Percentiles rank a stretch among this genome's conserved stretches.
Conservation (phyloP, 2,888 invertebrate species). For the Neoaliturus tenellus region DNA sequence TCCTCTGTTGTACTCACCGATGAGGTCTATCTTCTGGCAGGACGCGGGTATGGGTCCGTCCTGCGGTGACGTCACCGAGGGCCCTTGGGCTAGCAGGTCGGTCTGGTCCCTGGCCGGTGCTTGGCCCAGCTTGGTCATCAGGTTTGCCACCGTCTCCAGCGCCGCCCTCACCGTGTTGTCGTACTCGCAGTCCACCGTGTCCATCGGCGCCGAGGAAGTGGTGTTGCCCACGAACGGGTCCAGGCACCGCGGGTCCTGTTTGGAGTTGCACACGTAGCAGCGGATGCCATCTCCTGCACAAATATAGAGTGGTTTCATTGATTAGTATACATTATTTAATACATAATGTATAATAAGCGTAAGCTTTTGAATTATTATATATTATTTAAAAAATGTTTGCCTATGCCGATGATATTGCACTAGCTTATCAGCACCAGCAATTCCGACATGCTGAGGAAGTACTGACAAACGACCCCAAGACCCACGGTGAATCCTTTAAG, state of each 20-base stretch:
- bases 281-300: slow-evolving; percentile 73
- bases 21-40: slow-evolving; percentile 71
- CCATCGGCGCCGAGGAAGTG: slow-evolving; percentile 68
- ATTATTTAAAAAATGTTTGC: too few relatives aligned
- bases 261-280: slow-evolving; percentile 76
- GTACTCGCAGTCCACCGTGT: slow-evolving; percentile 59
- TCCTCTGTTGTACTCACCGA: slow-evolving; percentile 56
- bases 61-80: slow-evolving; percentile 25
- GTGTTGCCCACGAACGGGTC: slow-evolving; percentile 73
- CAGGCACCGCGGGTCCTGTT: slow-evolving; percentile 74
- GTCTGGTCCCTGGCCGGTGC: slow-evolving; percentile 56
- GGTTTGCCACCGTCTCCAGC: slow-evolving; percentile 59
- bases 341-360: too few relatives aligned
- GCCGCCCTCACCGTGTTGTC: slow-evolving; percentile 58
- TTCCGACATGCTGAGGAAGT: too few relatives aligned
- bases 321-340: too few relatives aligned
- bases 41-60: slow-evolving; percentile 69
- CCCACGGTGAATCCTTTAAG: too few relatives aligned
- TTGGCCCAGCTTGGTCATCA: slow-evolving; percentile 61
- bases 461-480: too few relatives aligned
- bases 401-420: too few relatives aligned
- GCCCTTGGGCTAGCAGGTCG: slow-evolving; percentile 47
- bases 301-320: too few relatives aligned
- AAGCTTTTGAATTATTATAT: too few relatives aligned
- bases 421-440: too few relatives aligned